Conservation (phyloP, 2,797 vertebrate species). For the Poeciliopsis gracilis region DNA sequence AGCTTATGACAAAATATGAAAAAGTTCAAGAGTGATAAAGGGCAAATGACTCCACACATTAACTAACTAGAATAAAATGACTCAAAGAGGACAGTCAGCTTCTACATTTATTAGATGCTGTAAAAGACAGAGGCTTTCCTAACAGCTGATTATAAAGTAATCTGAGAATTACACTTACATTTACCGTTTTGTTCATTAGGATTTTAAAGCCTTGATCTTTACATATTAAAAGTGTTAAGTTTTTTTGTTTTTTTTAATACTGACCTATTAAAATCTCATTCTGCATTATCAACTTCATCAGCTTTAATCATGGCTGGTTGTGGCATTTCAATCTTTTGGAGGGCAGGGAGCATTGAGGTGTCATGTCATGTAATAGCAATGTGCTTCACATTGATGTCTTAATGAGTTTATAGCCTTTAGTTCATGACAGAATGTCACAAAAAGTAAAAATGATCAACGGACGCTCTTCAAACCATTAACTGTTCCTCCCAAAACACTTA, state of each 20-base stretch:
- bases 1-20: not conserved
- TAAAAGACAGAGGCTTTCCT: not conserved
- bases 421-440: not conserved
- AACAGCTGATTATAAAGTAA: slow-evolving; percentile 3
- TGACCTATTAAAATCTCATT: not conserved
- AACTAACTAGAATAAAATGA: not conserved
- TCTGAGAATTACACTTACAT: slow-evolving; percentile 5
- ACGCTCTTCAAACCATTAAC: not conserved
- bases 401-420: not conserved
- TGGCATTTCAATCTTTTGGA: not conserved
- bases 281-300: not conserved
- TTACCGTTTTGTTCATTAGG: not conserved
- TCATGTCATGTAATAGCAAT: not conserved
- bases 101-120: not conserved
- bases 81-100: not conserved
- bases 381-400: not conserved
- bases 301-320: not conserved
- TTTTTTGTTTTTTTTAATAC: not conserved
- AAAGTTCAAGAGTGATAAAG: not conserved
- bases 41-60: not conserved
- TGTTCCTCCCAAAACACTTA: no score
- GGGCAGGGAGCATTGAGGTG: not conserved
- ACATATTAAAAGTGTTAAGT: no score
- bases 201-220: not conserved
- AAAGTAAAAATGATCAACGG: not conserved